Percentiles rank a stretch among this genome's conserved stretches.
These are phyloP conservation scores for Salpingus planirostris DNA, from an alignment of 2,888 invertebrate genomes.

Conservation along the genomic window DNA sequence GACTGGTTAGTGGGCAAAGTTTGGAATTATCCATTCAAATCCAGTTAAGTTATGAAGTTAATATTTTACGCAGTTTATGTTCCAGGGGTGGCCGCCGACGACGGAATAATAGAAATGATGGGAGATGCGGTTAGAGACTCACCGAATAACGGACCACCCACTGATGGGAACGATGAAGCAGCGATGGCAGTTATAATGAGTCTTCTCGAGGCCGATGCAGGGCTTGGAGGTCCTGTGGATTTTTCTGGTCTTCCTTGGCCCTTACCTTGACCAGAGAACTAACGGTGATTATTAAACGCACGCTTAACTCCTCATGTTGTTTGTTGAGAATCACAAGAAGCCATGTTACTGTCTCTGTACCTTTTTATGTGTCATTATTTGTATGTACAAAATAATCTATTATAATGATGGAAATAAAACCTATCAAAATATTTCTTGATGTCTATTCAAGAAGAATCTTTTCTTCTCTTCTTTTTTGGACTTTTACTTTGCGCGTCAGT, in stretches of 20 bases:
- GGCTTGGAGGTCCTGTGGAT: slow-evolving; percentile 79
- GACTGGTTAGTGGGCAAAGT: slow-evolving; percentile 36
- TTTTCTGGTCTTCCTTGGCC: slow-evolving; percentile 83
- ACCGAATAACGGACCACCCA: slow-evolving; percentile 39
- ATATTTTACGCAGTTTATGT: slow-evolving; percentile 9
- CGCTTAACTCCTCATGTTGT: too few species aligned
- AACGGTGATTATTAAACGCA: not conserved
- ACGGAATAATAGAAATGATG: slow-evolving; percentile 52
- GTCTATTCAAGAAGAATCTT: too few species aligned
- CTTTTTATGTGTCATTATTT: too few species aligned
- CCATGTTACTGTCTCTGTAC: not conserved
- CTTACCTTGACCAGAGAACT: slow-evolving; percentile 47
- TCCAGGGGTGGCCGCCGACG: slow-evolving; percentile 36
- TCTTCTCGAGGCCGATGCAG: slow-evolving; percentile 80
- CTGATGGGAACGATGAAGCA: slow-evolving; percentile 78
- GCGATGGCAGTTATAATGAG: slow-evolving; percentile 92
- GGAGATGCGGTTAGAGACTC: slow-evolving; percentile 44
- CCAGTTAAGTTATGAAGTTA: not conserved
- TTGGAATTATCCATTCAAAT: not conserved
- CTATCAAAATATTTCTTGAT: too few species aligned
- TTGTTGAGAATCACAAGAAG: too few species aligned
- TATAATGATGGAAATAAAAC: too few species aligned
- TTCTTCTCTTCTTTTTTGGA: too few species aligned
- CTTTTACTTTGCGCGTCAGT: too few species aligned
- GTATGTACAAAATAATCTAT: too few species aligned